Conservation (phyloP, 2,797 vertebrate genomes). For the Pangasius mekongensis region DNA sequence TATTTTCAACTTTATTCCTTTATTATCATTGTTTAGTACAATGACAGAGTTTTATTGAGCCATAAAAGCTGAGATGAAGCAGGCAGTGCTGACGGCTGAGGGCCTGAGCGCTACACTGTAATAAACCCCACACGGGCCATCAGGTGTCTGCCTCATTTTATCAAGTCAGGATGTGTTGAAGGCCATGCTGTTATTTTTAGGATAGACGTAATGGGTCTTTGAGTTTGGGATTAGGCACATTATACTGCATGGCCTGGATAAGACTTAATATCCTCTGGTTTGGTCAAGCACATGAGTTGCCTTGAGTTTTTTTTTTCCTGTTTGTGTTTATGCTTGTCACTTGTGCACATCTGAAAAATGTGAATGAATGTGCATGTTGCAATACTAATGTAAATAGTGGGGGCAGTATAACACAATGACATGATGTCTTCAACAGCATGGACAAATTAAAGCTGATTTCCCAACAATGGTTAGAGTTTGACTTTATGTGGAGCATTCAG, state of each 20-base stretch:
- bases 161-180: constrained; percentile 62
- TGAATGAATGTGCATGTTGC: background rate
- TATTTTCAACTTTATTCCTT: background rate
- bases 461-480: background rate
- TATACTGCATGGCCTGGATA: background rate
- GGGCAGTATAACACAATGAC: background rate
- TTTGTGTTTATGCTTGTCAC: background rate
- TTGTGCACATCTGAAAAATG: background rate
- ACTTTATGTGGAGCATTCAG: background rate
- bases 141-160: constrained; percentile 59
- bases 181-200: constrained; percentile 66
- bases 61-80: background rate
- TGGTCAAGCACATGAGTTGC: background rate
- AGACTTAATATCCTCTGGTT: background rate
- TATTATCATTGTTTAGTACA: background rate
- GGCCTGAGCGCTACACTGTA: constrained; percentile 41
- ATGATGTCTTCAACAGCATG: background rate
- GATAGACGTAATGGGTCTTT: constrained; percentile 9
- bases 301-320: background rate
- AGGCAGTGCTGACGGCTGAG: background rate
- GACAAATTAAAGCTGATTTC: background rate
- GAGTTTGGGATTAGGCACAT: constrained; percentile 6
- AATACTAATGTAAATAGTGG: background rate
- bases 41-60: background rate
- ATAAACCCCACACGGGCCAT: constrained; percentile 52